Percentiles rank a stretch among this genome's conserved stretches.
These are phyloP conservation scores for Ricordea florida DNA, from an alignment of 92 coral and sea anemone species.

Conservation along the genomic window DNA sequence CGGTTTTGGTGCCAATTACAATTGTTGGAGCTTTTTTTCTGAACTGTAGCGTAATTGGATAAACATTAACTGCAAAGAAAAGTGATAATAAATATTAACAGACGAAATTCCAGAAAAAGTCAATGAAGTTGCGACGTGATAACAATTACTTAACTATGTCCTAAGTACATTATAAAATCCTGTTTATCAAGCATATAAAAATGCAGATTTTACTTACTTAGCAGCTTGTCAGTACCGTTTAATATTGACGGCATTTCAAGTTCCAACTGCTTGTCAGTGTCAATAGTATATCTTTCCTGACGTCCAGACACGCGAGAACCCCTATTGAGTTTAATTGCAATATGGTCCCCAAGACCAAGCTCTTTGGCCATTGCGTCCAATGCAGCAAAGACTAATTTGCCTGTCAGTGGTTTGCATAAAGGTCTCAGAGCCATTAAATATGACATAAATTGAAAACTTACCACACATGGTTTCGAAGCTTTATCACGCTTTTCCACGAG, in stretches of 20 bases:
- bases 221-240: slow-evolving; percentile 12
- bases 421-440: no score
- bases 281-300: slow-evolving; percentile 19
- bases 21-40: not conserved
- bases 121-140: not conserved
- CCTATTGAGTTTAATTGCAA: slow-evolving; percentile 7
- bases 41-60: not conserved
- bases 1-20: not conserved
- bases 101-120: not conserved
- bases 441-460: slow-evolving; percentile 1
- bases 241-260: slow-evolving; percentile 30
- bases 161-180: no score
- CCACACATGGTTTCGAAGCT: slow-evolving; percentile 7
- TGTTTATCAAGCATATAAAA: no score
- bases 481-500: not conserved
- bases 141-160: not conserved
- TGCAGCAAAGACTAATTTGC: slow-evolving; percentile 19
- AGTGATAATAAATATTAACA: not conserved
- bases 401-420: no score
- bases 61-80: not conserved
- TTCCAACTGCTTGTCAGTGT: slow-evolving; percentile 25
- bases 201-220: slow-evolving; percentile 16
- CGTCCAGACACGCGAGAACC: slow-evolving; percentile 31
- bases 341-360: slow-evolving; percentile 23
- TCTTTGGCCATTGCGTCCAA: slow-evolving; percentile 11